phyloP scores from a whole-genome alignment of 2,888 invertebrate genomes.

The Cephus runcator region DNA sequence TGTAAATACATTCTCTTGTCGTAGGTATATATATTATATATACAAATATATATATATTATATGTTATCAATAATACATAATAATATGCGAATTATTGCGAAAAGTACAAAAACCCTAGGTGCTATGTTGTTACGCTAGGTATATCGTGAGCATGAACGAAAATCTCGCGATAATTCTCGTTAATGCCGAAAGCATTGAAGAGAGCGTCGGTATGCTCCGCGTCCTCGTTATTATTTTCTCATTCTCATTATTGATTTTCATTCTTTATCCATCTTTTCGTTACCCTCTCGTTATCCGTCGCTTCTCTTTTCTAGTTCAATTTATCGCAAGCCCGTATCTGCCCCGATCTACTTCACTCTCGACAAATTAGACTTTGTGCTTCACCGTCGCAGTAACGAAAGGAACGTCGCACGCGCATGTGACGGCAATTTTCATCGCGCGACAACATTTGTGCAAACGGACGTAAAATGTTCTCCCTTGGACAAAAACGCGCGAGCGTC shows the following conservation, averaged over 20 bases:
- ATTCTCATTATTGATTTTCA: neutral
- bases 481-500: neutral
- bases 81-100: slow-evolving; percentile 63
- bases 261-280: neutral
- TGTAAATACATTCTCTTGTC: slow-evolving; percentile 61
- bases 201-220: neutral
- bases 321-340: neutral
- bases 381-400: neutral
- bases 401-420: neutral
- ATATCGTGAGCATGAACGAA: slow-evolving; percentile 34
- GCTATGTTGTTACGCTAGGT: slow-evolving; percentile 64
- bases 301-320: neutral
- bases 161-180: slow-evolving; percentile 15
- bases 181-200: neutral
- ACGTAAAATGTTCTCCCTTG: too few species aligned
- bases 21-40: slow-evolving; percentile 43
- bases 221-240: neutral
- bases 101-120: slow-evolving; percentile 64
- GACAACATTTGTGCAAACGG: neutral
- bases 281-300: neutral
- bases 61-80: slow-evolving; percentile 38
- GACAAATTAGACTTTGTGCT: neutral
- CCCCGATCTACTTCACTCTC: neutral
- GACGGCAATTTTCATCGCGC: neutral
- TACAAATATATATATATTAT: slow-evolving; percentile 30